Evolutionary conservation across 1,140 invertebrate genomes (phyloP), one percentile per base, ranked within the genome.

Genomic region (Charaxes varanes): DNA sequence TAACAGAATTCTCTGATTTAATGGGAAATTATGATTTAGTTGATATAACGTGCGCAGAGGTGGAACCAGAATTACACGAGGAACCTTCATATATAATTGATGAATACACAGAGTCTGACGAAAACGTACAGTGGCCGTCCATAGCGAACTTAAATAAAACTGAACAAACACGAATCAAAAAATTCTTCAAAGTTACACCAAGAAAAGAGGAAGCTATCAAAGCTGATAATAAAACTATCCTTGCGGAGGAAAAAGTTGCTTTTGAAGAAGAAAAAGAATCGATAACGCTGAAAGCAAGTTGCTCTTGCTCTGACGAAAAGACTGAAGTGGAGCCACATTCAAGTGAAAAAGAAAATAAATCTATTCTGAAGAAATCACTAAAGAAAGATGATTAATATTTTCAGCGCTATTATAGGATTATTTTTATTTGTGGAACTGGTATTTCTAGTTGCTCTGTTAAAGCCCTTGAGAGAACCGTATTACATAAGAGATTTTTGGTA

Each of bases 381-480:
- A n/a, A n/a, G n/a, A 16, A 58, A 57, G 40, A 72, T 63, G 68
- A 62, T 70, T 10, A 68, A 69, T 32, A 30, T 69, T 11, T 73
- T 67, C 32, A 62, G 53, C 33, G 28, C 45, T 8, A 16, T 62
- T 6, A 11, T 54, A 2, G 50, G 50, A 12, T 21, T 31, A 4
- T 15, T 62, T 7, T 36, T 73, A 14, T 61, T 61, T 32, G 2
- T 42, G 6, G 60, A 77, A 50, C 2, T 62, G n/a, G 17, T 56
- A 19, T n/a, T 61, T 13, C 26, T 71, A 11, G 27, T 73, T 6
- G 36, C 48, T 3, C 38, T 77, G n/a, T 45, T 77, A 33, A 71
- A 63, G 32, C 66, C 66, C 8, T 17, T 70, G 2, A 48, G 34
- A 41, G 55, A 71, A 30, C 55, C 66, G 4, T 56, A 51, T 18